Base-by-base conservation (phyloP, 2,888 invertebrate species). In the Isotomurus palustris region DNA sequence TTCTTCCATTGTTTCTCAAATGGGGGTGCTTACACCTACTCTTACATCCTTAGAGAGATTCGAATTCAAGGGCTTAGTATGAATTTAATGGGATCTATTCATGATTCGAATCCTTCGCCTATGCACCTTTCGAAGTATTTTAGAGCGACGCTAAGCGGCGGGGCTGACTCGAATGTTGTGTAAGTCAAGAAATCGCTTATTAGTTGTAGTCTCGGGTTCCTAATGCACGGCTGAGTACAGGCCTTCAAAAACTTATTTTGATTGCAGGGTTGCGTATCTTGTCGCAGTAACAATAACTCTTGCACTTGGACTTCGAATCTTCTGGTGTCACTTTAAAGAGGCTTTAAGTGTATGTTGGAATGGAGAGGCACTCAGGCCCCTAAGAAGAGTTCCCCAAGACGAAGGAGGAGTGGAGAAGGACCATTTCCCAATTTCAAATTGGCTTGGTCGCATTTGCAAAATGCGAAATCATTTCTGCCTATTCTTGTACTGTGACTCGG, bases 1-100 rank as follows among this genome's bases (percentile, higher is more conserved):
- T 81, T 87, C 61, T 82, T 87, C 73, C 87, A 87, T 71, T 80
- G 84, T 56, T 87, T 87, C 73, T 86, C 86, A 62, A 87, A 87
- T 73, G 84, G 86, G 14, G 87, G 87, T 19, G 83, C 84, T 3
- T 83, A 82, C 72, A 77, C 86, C 8, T 87, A 86, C 73, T 82
- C 82, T 64, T 83, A 84, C 74, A 82, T 87, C 25, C 24, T 68
- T 1, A 43, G 47, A 24, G 68, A 70, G 40, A 35, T 69, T 19
- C 55, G 56, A 1, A 38, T 44, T 24, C n/a, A 43, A 12, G 40
- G 58, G 45, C 19, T 56, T 14, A 32, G 54, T n/a, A 55, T 72
- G 47, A 63, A 81, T 78, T 76, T 83, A 24, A 79, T 78, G 69
- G 85, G 85, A 3, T 82, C 84, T 29, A 83, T 87, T 60, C 84